Evolutionary conservation across 2,797 vertebrate species (phyloP), one percentile per base, ranked within the genome.

Genomic region (Tapera naevia): DNA sequence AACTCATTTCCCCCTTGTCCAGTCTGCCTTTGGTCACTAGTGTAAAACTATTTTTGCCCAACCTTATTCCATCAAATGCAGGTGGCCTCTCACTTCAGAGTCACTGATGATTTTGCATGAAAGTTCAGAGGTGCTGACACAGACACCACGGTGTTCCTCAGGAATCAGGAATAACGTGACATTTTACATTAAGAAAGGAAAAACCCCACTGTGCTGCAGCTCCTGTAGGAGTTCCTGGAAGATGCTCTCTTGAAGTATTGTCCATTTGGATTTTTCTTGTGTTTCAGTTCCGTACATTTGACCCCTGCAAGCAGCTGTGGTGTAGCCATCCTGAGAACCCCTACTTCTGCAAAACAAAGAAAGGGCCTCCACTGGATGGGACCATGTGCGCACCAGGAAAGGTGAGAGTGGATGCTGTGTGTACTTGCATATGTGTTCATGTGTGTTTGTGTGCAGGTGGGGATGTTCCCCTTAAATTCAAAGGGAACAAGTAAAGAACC

Each of bases 271-370:
- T 50, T 58, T 75, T 45, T 3, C 50, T 93, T 93, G 93, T 86
- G 60, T 98, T 97, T 80, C 98, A 99, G 99, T 99, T 99, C 97
- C 99, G 99, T 69, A 98, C 99, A 2, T 99, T 99, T 64, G 99
- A 99, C 95, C 99, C 99, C 67, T 99, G 99, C 97, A 99, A 99
- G 97, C 99, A 99, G 96, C 98, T 99, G 78, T 99, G 99, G 99
- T 99, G 99, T 62, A 99, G 99, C 97, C 99, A 99, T 95, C 99
- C 99, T 0, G 99, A 99, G 96, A 99, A 99, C 95, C 99, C 99
- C 75, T 99, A 99, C 97, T 99, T 99, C 98, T 99, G 99, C 97
- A 99, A 99, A 97, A 99, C 99, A 85, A 99, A 99, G 98, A 99
- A 99, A 97, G 99, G 99, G 13, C 99, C 99, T 5, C 99, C 99